Percentiles rank a stretch among this genome's conserved stretches.
These are phyloP conservation scores for Aviceda subcristata DNA, from an alignment of 2,113 vertebrate species.

Conservation along the genomic window DNA sequence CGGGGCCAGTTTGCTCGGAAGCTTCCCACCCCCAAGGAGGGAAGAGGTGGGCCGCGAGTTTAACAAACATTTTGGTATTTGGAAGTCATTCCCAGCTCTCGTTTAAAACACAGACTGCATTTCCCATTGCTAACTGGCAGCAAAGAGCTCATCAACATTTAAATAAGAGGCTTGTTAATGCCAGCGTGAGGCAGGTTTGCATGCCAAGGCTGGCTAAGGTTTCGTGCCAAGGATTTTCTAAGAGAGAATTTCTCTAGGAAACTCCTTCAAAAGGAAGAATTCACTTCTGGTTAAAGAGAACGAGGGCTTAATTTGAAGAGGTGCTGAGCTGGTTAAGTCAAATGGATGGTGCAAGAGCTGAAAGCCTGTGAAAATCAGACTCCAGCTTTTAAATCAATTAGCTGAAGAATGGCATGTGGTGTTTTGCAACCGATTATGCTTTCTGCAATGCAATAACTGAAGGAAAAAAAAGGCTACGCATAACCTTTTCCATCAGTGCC, in stretches of 20 bases:
- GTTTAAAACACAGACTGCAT: constrained; percentile 79
- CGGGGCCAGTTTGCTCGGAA: constrained; percentile 41
- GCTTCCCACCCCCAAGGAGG: constrained; percentile 41
- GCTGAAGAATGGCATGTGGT: constrained; percentile 32
- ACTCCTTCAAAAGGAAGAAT: constrained; percentile 74
- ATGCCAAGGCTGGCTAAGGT: constrained; percentile 78
- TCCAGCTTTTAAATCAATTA: constrained; percentile 48
- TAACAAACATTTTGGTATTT: constrained; percentile 65
- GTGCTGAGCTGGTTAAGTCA: constrained; percentile 56
- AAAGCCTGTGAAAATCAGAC: constrained; percentile 48
- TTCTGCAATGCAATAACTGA: constrained; percentile 14
- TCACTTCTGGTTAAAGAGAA: constrained; percentile 41
- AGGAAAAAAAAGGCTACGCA: background rate
- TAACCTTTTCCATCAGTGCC: background rate
- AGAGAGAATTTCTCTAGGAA: constrained; percentile 82
- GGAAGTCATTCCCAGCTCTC: constrained; percentile 70
- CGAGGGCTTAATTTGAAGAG: constrained; percentile 33
- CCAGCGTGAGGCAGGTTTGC: constrained; percentile 77
- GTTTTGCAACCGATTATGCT: constrained; percentile 9
- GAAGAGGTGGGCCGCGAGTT: constrained; percentile 60
- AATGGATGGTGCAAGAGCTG: constrained; percentile 37
- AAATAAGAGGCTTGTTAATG: constrained; percentile 80
- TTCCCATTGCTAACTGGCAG: constrained; percentile 79
- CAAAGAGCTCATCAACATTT: constrained; percentile 79
- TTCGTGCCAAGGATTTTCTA: constrained; percentile 81